Evolutionary conservation across 1,140 invertebrate species (phyloP), one percentile per base, ranked within the genome.

Genomic region (Wiebesia pumilae): DNA sequence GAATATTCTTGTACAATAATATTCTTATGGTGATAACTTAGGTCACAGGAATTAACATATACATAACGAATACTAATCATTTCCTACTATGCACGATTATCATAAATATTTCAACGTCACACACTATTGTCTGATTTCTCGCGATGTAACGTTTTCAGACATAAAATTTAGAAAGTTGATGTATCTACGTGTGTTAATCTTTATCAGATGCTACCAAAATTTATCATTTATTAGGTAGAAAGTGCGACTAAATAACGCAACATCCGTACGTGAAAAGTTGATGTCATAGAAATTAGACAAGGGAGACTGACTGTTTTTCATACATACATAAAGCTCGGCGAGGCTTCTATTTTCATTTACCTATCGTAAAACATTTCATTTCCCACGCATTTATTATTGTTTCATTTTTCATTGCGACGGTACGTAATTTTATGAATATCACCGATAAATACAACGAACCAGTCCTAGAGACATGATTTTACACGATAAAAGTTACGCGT

Each of bases 141-240:
- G 62, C n/a, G 6, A 65, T 65, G 12, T 65, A 27, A 65, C 3
- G 62, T n/a, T 65, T 65, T 30, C 7, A 54, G 2, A n/a, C 62
- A 65, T 30, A 19, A 58, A 58, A 19, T 58, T 79, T 79, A 58
- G 77, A 79, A 79, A 80, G 78, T 27, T 58, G 78, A 58, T 47
- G 24, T 62, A 21, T 58, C 3, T 65, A 65, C 27, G 38, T 35
- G 54, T 58, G 21, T 58, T 80, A 80, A 40, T 58, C 10, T 65
- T 7, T 62, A 35, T 80, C 24, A 35, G 33, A 27, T 65, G 33
- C 54, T 33, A 40, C 47, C 10, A 40, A 80, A 80, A 65, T 80
- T 65, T 62, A 3, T 80, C 33, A 80, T 62, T 80, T 35, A 14
- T 80, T 24, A 40, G 35, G 10, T 27, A 80, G 54, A 80, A 80